Conservation (phyloP, 30 jellyfish, hydroid and myxozoan genomes). For the Hydractinia symbiolongicarpus region DNA sequence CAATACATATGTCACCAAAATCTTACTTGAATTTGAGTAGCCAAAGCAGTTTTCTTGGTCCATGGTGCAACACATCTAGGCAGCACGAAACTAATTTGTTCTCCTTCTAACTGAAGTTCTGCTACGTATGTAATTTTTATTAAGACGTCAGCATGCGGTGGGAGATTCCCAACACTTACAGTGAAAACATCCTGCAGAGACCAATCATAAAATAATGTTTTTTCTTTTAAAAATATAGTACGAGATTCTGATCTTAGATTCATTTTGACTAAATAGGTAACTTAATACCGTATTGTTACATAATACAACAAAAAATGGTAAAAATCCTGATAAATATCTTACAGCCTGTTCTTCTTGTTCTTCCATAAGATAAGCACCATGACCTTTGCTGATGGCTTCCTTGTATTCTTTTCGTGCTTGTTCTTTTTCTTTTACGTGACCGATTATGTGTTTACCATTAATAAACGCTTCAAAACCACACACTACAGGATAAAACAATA, state of each 20-base stretch:
- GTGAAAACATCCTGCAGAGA: slow-evolving; percentile 67
- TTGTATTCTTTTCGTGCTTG: slow-evolving; percentile 74
- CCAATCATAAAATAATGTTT: no score
- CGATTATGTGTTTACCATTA: slow-evolving; percentile 76
- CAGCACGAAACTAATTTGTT: slow-evolving; percentile 49
- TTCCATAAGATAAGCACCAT: slow-evolving; percentile 91
- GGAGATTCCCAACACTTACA: slow-evolving; percentile 89
- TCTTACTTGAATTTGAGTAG: slow-evolving; percentile 38
- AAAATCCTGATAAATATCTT: background rate
- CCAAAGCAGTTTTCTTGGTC: slow-evolving; percentile 65
- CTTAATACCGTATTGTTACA: background rate
- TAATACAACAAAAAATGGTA: slow-evolving; percentile 1
- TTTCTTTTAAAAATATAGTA: no score
- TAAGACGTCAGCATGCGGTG: slow-evolving; percentile 73
- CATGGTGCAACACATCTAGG: slow-evolving; percentile 96
- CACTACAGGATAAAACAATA: slow-evolving; percentile 22
- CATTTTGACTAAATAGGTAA: background rate
- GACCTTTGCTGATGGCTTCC: slow-evolving; percentile 87
- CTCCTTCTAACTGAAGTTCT: slow-evolving; percentile 76
- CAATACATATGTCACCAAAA: background rate
- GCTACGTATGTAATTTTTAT: slow-evolving; percentile 85
- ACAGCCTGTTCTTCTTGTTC: slow-evolving; percentile 68
- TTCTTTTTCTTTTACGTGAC: slow-evolving; percentile 84
- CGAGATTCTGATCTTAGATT: no score
- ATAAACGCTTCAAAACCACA: slow-evolving; percentile 91